Conservation (phyloP, 1,140 invertebrate species). For the Penaeus vannamei region DNA sequence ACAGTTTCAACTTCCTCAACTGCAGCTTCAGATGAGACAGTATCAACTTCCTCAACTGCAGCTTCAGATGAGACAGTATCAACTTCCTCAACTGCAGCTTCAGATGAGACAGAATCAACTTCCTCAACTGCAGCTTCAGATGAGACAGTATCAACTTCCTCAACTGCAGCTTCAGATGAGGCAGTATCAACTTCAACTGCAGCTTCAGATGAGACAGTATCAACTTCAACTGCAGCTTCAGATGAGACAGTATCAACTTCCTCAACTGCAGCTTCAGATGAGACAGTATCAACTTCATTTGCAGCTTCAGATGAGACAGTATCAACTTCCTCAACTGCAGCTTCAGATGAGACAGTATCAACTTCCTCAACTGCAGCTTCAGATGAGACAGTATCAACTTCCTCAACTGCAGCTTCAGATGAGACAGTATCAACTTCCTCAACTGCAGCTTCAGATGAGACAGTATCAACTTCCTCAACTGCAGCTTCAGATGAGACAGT, state of each 20-base stretch:
- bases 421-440: no score
- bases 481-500: no score
- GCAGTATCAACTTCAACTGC: not conserved
- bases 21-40: not conserved
- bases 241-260: not conserved
- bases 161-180: no score
- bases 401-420: not conserved
- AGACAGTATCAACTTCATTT: no score
- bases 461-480: no score
- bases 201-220: not conserved
- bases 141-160: no score
- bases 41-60: not conserved
- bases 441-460: not conserved
- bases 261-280: not conserved
- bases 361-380: no score
- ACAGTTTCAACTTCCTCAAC: not conserved
- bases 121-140: no score
- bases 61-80: no score
- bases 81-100: no score
- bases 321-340: not conserved
- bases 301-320: not conserved
- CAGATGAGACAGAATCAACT: no score
- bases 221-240: not conserved
- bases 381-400: not conserved
- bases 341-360: no score